Base-by-base conservation (phyloP, 2,888 invertebrate species). In the Amiota minor region DNA sequence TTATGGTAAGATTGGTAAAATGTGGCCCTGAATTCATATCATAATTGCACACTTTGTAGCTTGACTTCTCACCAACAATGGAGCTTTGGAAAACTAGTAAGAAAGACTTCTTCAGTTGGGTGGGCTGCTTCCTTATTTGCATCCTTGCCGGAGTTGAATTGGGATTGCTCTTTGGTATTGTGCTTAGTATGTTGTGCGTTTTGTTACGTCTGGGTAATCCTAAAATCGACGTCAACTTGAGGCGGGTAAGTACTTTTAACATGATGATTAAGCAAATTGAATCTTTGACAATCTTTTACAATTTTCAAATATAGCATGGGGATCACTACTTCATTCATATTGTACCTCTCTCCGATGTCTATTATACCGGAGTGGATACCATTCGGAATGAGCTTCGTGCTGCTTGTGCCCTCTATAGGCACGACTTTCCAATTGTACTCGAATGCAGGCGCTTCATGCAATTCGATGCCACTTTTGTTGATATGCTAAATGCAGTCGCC, bases 131-230 rank as follows among this genome's bases (percentile, higher is more conserved):
- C 77, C 74, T 92, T 1, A 91, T 93, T 59, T 94, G 95, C 77
- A 89, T 97, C 71, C 86, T 92, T 71, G 90, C 92, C 75, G 94
- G 95, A 35, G 95, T 96, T 64, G 96, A 97, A 91, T 91, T 93
- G 83, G 97, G 97, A 68, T 92, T 97, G 77, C 90, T 95, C 46
- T 91, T 92, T 65, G 96, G 97, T 73, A 93, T 94, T 76, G 84
- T 92, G 16, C 89, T 93, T 49, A 94, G 93, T 87, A 90, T 95
- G 73, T 87, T 92, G 4, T 91, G 91, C 84, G 90, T 96, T 71
- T 89, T 96, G 72, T 92, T 93, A 78, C 89, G 92, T 20, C 92
- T 95, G 90, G 93, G 95, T 49, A 91, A 94, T 80, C 95, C 96
- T 20, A 89, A 85, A 69, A 77, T 88, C 2, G 81, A 84, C 23